Evolutionary conservation across 2,888 invertebrate genomes (phyloP).

Genomic region (Ochropleura plecta): DNA sequence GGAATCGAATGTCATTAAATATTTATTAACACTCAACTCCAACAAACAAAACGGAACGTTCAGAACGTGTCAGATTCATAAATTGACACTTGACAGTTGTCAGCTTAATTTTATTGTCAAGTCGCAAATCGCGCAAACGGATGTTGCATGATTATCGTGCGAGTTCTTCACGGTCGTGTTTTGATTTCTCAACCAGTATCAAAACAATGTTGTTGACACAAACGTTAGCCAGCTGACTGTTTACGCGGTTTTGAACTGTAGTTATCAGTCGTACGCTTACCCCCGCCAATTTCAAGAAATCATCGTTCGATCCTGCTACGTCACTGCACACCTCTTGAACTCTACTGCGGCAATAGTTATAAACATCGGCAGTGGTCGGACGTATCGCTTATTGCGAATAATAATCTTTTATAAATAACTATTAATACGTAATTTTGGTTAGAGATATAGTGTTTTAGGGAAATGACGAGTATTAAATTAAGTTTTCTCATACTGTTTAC

Average conservation of each 20-base stretch:
- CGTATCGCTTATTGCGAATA: slow-evolving; percentile 48
- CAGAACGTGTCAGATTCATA: neutral
- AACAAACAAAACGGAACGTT: slow-evolving; percentile 16
- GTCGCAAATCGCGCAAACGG: neutral
- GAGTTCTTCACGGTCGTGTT: slow-evolving; percentile 16
- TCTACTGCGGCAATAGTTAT: slow-evolving; percentile 42
- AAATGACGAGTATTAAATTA: slow-evolving; percentile 77
- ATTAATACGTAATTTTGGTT: slow-evolving; percentile 35
- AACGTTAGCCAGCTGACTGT: slow-evolving; percentile 67
- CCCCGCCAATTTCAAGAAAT: slow-evolving; percentile 64
- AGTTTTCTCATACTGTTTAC: slow-evolving; percentile 75
- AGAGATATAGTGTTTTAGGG: slow-evolving; percentile 50
- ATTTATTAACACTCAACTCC: neutral
- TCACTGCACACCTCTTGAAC: slow-evolving; percentile 63
- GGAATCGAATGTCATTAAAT: neutral
- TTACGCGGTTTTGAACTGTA: slow-evolving; percentile 54
- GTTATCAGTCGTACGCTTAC: slow-evolving; percentile 71
- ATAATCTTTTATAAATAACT: slow-evolving; percentile 27
- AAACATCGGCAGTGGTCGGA: slow-evolving; percentile 43
- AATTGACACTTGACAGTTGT: neutral
- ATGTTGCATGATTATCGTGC: neutral
- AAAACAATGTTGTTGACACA: slow-evolving; percentile 65
- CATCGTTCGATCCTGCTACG: slow-evolving; percentile 71
- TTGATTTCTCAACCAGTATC: slow-evolving; percentile 35
- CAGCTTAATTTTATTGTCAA: neutral